Evolutionary conservation across 2,888 invertebrate genomes (phyloP).

Genomic region (Hirtodrosophila confusa): DNA sequence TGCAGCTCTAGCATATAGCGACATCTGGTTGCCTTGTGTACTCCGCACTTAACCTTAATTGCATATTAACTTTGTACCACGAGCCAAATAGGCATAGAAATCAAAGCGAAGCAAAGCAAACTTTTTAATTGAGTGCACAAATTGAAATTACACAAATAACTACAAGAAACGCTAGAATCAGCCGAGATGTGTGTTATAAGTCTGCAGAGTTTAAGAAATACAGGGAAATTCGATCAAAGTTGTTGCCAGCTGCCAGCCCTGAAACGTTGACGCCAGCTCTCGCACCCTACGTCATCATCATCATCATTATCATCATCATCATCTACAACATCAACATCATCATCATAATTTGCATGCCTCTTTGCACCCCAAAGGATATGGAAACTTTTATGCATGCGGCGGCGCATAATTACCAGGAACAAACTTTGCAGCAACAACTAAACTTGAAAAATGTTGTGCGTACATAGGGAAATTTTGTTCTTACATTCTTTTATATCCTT

Average conservation of each 20-base stretch:
- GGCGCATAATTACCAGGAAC: conserved; percentile 68
- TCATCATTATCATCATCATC: conserved; percentile 6
- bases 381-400: conserved; percentile 67
- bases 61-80: conserved; percentile 56
- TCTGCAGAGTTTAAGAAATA: conserved; percentile 1
- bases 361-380: conserved; percentile 47
- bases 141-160: conserved; percentile 12
- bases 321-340: conserved; percentile 22
- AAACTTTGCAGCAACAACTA: conserved; percentile 61
- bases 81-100: conserved; percentile 36
- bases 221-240: conserved; percentile 36
- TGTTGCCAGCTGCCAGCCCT: conserved; percentile 21
- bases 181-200: neutral
- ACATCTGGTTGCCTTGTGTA: conserved; percentile 27
- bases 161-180: neutral
- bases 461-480: conserved; percentile 29
- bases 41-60: conserved; percentile 61
- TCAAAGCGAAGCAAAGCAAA: conserved; percentile 46
- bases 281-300: conserved; percentile 11
- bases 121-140: conserved; percentile 61
- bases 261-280: conserved; percentile 28
- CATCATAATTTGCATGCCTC: conserved; percentile 69
- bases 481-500: conserved; percentile 2
- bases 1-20: neutral
- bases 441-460: conserved; percentile 60